Base-by-base conservation (phyloP, 2,113 vertebrate genomes). In the Tragulus kanchil region DNA sequence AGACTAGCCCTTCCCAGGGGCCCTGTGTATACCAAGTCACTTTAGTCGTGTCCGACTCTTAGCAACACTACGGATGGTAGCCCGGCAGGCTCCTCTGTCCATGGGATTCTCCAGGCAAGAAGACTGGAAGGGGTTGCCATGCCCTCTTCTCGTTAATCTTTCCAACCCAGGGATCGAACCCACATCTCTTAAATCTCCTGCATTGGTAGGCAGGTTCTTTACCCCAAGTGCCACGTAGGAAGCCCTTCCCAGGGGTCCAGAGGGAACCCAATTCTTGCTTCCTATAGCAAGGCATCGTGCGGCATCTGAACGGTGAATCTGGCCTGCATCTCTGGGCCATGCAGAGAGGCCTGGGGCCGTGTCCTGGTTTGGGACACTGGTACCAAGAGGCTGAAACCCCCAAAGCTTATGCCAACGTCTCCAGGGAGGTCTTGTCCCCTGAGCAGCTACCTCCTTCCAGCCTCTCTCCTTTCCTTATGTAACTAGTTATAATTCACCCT, bases 301-400 rank as follows among this genome's bases (percentile, higher is more conserved):
- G n/a, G 65, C 61, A 23, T n/a, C 19, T 3, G 56, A 58, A 31
- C 10, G 23, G 17, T 10, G 6, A 65, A 45, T 28, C 42, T n/a
- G 16, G 25, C 25, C 48, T 50, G 59, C 10, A 5, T 28, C 56
- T 45, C 8, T 8, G 31, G 21, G 23, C 16, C 12, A 12, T 10
- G 58, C 6, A 5, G 14, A 61, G 48, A 50, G 45, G 62, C 26
- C 25, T 13, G 3, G 45, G 0, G 28, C 6, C 19, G 0, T 6
- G 4, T 17, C 50, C 52, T 36, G 23, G 11, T 62, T 14, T 88
- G 19, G n/a, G 61, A 17, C 8, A 15, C 23, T 69, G 48, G 7
- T 59, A 65, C 17, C 36, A 36, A 56, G 36, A 82, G 17, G 36
- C 25, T 0, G 6, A 92, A 45, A 81, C 71, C 64, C 10, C 2